Conservation (phyloP, 2,888 invertebrate genomes). For the Terebella lapidaria region DNA sequence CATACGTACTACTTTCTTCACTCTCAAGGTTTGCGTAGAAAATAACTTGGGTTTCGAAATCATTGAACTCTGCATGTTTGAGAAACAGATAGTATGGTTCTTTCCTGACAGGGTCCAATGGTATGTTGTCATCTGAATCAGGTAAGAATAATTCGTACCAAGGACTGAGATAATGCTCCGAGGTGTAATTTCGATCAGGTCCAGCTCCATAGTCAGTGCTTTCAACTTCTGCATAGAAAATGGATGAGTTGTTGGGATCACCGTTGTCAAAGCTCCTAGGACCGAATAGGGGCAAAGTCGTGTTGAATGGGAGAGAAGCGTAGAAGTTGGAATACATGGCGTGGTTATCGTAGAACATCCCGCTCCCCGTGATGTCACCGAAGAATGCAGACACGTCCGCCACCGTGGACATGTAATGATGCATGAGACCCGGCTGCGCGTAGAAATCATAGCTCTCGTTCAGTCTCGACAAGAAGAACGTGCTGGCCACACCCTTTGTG, state of each 20-base stretch:
- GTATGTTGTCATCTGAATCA: conserved; percentile 75
- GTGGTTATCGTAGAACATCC: conserved; percentile 89
- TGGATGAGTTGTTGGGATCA: conserved; percentile 91
- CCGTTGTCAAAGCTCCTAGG: conserved; percentile 72
- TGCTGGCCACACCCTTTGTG: conserved; percentile 88
- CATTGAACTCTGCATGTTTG: conserved; percentile 42
- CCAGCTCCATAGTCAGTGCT: conserved; percentile 62
- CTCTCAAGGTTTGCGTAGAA: conserved; percentile 52
- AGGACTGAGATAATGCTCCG: conserved; percentile 85
- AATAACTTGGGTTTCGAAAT: conserved; percentile 37
- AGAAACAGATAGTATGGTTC: conserved; percentile 45
- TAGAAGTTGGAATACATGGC: conserved; percentile 91
- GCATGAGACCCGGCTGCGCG: conserved; percentile 95
- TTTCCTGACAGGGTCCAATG: conserved; percentile 25
- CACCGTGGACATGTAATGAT: conserved; percentile 88
- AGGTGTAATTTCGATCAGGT: conserved; percentile 79
- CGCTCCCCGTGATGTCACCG: conserved; percentile 73
- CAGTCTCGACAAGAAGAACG: conserved; percentile 33
- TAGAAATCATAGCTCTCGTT: conserved; percentile 31
- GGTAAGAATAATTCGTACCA: conserved; percentile 92
- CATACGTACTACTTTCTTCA: conserved; percentile 55
- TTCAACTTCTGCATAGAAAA: too few species aligned
- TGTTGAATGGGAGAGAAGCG: conserved; percentile 85
- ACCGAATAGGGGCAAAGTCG: conserved; percentile 88
- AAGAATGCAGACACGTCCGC: conserved; percentile 92